phyloP scores from a whole-genome alignment of 2,113 vertebrate genomes.

The Platysteira castanea region DNA sequence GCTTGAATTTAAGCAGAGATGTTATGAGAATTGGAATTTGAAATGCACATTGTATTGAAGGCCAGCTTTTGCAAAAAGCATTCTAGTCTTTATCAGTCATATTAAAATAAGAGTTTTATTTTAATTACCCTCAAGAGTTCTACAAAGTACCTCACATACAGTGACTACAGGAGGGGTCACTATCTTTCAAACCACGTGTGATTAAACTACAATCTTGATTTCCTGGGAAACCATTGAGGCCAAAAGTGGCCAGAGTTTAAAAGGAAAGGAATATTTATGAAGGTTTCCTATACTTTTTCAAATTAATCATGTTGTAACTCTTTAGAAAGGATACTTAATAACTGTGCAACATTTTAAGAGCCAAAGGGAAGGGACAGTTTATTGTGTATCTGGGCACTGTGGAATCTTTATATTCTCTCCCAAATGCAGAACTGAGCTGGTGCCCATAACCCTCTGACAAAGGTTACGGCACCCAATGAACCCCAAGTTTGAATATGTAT shows the following conservation, averaged over 20 bases:
- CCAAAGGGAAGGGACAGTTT: neutral
- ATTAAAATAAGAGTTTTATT: neutral
- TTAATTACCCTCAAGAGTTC: neutral
- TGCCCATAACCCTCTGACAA: neutral
- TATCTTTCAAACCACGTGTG: neutral
- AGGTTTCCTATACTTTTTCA: neutral
- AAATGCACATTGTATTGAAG: neutral
- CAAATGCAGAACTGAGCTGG: neutral
- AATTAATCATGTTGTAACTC: neutral
- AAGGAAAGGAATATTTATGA: neutral
- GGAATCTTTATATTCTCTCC: neutral
- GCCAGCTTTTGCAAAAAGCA: neutral
- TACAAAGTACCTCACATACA: neutral
- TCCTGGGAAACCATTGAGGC: neutral
- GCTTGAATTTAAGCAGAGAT: neutral
- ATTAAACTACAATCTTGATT: neutral
- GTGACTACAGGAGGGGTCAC: neutral
- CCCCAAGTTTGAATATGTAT: neutral
- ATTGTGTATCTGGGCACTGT: neutral
- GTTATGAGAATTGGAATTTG: neutral
- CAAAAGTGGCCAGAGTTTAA: neutral
- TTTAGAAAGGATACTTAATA: neutral
- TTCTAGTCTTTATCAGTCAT: neutral
- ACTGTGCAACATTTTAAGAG: neutral
- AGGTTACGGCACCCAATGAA: neutral